Percentiles rank a stretch among this genome's conserved stretches.
phyloP scores from a whole-genome alignment of 2,113 vertebrate genomes.

The Nothocercus julius region DNA sequence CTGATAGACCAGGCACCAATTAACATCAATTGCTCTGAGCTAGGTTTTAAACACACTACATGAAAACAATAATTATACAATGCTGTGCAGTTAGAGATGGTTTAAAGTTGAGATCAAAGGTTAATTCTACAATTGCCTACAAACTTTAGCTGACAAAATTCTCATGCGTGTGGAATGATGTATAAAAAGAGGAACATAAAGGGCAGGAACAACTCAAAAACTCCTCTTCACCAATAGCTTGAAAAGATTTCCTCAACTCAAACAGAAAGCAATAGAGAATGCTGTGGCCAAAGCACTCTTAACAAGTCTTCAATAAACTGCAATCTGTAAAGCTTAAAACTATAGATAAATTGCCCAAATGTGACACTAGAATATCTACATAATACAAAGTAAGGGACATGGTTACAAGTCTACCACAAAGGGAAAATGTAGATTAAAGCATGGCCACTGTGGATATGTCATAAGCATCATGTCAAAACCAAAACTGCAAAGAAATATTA shows the following conservation, averaged over 20 bases:
- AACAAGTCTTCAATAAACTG: background rate
- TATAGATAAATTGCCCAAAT: background rate
- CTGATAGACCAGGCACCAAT: background rate
- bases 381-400: background rate
- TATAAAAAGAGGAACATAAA: background rate
- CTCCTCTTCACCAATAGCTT: background rate
- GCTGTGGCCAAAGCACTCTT: background rate
- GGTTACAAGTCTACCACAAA: background rate
- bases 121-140: constrained; percentile 34
- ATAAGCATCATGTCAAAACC: background rate
- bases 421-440: background rate
- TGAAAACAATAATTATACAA: background rate
- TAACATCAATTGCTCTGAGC: constrained; percentile 33
- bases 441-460: background rate
- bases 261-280: background rate
- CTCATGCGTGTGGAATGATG: background rate
- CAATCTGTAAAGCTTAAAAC: background rate
- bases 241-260: background rate
- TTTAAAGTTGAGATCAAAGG: constrained; percentile 4
- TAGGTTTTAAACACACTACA: constrained; percentile 15
- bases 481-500: background rate
- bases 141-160: background rate
- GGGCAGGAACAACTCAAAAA: background rate
- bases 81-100: background rate
- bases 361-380: background rate